These are phyloP conservation scores for Bucco capensis DNA, from an alignment of 2,113 vertebrate species.

Conservation along the genomic window DNA sequence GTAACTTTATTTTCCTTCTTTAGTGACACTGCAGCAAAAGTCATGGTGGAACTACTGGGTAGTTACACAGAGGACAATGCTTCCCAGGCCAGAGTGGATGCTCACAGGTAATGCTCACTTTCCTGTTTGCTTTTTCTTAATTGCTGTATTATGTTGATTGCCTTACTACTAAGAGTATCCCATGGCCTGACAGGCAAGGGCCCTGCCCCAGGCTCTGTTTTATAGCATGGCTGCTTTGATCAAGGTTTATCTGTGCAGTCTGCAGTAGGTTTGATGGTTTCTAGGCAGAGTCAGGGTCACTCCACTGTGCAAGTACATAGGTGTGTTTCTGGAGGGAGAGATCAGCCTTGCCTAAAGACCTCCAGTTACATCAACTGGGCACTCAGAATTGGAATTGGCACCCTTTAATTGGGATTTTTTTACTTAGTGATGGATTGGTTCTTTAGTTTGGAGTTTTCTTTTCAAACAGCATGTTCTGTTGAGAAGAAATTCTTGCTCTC, in stretches of 20 bases:
- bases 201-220: background rate
- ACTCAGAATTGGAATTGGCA: background rate
- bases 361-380: background rate
- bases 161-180: fast-evolving
- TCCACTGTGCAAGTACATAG: background rate
- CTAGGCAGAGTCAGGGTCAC: background rate
- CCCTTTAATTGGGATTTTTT: background rate
- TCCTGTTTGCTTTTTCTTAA: background rate
- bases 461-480: background rate
- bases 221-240: background rate
- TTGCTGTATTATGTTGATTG: background rate
- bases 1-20: background rate
- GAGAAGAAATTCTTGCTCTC: background rate
- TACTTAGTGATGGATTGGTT: background rate
- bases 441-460: background rate
- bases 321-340: background rate
- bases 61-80: conserved; percentile 99
- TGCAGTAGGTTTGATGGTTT: background rate
- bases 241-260: background rate
- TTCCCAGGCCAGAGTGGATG: conserved; percentile 94
- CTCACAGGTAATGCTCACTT: conserved; percentile 84
- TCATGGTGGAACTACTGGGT: conserved; percentile 96
- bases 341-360: background rate
- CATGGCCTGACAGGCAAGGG: background rate
- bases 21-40: conserved; percentile 94